Evolutionary conservation across 2,113 vertebrate genomes (phyloP).

Genomic region (Romanogobio albipinnatus): DNA sequence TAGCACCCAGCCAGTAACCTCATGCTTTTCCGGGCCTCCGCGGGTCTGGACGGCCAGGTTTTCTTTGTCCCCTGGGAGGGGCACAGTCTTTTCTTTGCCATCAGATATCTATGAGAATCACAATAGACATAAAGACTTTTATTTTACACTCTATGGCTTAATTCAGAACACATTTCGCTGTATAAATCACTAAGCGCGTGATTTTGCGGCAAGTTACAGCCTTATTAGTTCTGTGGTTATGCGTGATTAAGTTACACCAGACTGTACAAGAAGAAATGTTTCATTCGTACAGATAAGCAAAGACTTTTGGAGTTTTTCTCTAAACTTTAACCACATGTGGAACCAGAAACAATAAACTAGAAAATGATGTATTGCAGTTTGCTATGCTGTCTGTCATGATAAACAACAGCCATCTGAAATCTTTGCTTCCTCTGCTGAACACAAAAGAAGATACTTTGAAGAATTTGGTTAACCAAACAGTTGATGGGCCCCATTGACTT

Average conservation of each 20-base stretch:
- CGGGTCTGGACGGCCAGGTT: conserved; percentile 93
- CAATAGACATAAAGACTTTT: neutral
- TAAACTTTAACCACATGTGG: neutral
- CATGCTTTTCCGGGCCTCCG: conserved; percentile 92
- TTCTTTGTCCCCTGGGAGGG: conserved; percentile 89
- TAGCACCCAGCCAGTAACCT: conserved; percentile 95
- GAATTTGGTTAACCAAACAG: too few relatives aligned
- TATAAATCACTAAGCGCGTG: neutral
- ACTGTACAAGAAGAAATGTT: neutral
- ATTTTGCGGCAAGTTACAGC: neutral
- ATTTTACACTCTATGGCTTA: neutral
- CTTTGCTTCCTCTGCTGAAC: too few relatives aligned
- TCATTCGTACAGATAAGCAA: neutral
- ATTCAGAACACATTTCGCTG: neutral
- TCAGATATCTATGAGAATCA: conserved; percentile 58
- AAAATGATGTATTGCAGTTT: neutral
- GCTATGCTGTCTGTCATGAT: neutral
- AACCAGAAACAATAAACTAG: neutral
- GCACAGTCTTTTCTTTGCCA: conserved; percentile 77
- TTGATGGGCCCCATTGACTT: too few relatives aligned
- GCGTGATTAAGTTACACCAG: neutral
- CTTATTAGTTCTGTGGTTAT: neutral
- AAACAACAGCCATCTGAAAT: neutral
- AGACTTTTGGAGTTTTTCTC: neutral
- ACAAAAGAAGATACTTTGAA: too few relatives aligned